Conservation (phyloP, 2,797 vertebrate genomes). For the Leucoraja ocellata region DNA sequence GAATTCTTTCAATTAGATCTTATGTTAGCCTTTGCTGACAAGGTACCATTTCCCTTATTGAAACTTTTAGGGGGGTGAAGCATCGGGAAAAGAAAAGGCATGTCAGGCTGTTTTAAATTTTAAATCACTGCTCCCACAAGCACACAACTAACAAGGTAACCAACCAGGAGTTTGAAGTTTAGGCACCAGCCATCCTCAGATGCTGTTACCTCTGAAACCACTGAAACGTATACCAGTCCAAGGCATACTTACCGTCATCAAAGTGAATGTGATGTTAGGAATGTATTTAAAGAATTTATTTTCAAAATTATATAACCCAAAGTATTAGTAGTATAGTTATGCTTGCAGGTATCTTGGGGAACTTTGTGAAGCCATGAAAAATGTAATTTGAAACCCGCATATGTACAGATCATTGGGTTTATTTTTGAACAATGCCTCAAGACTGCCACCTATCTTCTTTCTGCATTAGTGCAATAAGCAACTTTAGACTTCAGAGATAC, state of each 20-base stretch:
- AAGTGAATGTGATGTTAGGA: background rate
- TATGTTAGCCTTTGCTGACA: background rate
- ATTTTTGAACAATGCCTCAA: background rate
- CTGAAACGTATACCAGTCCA: background rate
- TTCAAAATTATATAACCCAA: background rate
- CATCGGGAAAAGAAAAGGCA: background rate
- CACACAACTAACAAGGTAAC: background rate
- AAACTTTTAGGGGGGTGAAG: background rate
- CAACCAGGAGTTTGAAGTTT: background rate
- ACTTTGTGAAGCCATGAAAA: background rate
- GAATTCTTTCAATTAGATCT: background rate
- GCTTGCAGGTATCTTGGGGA: background rate
- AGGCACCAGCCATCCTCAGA: background rate
- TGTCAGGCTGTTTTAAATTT: background rate
- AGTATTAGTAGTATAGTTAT: background rate
- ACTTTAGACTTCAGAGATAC: no score
- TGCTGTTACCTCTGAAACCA: background rate
- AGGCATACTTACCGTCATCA: background rate
- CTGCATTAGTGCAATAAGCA: background rate
- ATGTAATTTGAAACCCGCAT: background rate
- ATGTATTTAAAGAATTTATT: background rate
- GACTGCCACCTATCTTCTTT: conserved; percentile 13
- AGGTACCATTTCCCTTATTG: background rate
- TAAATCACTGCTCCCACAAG: background rate
- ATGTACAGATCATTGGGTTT: background rate